Percentiles rank a stretch among this genome's conserved stretches.
phyloP scores from a whole-genome alignment of 2,113 vertebrate genomes.

The Zosterops borbonicus region DNA sequence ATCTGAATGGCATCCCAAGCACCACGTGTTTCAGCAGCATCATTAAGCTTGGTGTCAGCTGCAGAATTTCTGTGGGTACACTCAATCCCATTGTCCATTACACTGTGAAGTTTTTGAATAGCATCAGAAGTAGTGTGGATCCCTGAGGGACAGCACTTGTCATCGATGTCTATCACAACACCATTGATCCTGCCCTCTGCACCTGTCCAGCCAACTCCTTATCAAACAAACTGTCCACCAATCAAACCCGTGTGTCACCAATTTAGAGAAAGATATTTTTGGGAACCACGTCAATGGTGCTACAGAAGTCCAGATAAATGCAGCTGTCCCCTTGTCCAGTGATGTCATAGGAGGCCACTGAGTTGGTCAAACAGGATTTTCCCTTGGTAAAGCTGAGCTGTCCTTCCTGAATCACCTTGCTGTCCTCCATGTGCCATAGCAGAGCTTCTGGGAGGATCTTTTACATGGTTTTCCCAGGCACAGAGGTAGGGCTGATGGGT shows the following conservation, averaged over 20 bases:
- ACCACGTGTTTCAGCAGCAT: not conserved
- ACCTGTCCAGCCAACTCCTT: not conserved
- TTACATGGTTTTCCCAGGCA: not conserved
- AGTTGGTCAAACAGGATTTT: not conserved
- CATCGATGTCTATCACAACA: too few relatives aligned
- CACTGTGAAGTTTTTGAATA: not conserved
- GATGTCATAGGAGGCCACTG: not conserved
- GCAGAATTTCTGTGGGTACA: not conserved
- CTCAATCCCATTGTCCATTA: not conserved
- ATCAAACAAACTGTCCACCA: not conserved
- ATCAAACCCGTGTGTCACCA: not conserved
- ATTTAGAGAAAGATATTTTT: not conserved
- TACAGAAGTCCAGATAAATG: not conserved
- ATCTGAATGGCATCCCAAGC: not conserved
- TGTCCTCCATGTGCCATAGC: not conserved
- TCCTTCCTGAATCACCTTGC: not conserved
- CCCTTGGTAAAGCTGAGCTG: not conserved
- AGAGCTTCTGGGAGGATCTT: not conserved
- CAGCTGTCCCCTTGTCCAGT: not conserved
- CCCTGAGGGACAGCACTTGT: not conserved
- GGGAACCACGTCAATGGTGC: fast-evolving
- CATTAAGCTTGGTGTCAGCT: not conserved
- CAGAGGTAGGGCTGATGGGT: not conserved
- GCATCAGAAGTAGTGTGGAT: too few relatives aligned
- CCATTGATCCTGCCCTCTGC: not conserved